Evolutionary conservation across 2,888 invertebrate genomes (phyloP), one percentile per base, ranked within the genome.

Genomic region (Watsonalla cultraria): DNA sequence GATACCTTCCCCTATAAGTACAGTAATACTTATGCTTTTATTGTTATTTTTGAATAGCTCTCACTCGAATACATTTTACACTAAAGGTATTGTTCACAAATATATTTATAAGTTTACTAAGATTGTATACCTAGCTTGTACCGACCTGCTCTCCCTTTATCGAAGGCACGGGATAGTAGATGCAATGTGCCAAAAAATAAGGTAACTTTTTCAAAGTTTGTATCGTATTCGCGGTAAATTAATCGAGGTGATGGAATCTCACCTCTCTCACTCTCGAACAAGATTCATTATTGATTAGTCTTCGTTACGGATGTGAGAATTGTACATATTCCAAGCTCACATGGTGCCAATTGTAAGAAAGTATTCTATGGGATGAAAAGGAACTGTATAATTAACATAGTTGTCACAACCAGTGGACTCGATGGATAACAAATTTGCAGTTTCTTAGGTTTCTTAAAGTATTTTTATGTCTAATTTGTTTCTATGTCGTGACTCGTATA

Each of bases 131-230:
- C 24, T 24, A 24, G 24, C 24, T 24, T 24, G 58, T 65, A 65
- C 58, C 87, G 87, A 88, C 88, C 87, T 82, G 72, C 78, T 76
- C 61, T 76, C 81, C 80, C 69, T 64, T 54, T 61, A 64, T 76
- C 81, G 80, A 84, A 59, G 72, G 76, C 74, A 76, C 70, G 74
- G 81, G 82, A 74, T 72, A 74, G 78, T 79, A 76, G 84, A 86
- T 68, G 84, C 64, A 63, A 53, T 66, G 79, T 84, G 84, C 82
- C 82, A 80, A 80, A 24, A 24, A 24, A 24, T 24, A 24, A 24
- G 24, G 4, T 24, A 24, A 24, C 24, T 24, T 24, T 24, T 24
- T 24, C 24, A 24, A 24, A 4, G 24, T 24, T 24, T 24, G 56
- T 59, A 52, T 55, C 53, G 54, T 34, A 52, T 51, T 54, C 46